These are phyloP conservation scores for Aegithalos caudatus DNA, from an alignment of 2,113 vertebrate genomes.

Conservation along the genomic window DNA sequence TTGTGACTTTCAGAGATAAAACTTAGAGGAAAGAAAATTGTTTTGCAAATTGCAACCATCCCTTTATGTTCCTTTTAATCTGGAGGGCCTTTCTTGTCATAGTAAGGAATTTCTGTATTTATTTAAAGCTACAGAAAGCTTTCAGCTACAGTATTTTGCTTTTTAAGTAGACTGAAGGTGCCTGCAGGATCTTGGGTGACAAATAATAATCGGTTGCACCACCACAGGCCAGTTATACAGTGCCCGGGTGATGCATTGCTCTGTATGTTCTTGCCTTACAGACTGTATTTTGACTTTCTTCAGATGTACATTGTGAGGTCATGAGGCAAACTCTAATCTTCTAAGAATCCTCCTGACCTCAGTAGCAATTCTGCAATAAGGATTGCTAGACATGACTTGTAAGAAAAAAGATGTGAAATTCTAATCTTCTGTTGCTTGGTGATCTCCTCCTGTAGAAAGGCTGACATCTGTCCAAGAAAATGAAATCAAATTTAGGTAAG, in stretches of 20 bases:
- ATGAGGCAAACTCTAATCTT: neutral
- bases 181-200: neutral
- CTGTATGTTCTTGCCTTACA: neutral
- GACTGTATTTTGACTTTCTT: neutral
- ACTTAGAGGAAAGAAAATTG: neutral
- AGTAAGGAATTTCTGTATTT: neutral
- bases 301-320: neutral
- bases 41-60: neutral
- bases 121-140: neutral
- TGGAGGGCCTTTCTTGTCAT: neutral
- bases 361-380: neutral
- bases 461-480: neutral
- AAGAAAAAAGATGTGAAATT: neutral
- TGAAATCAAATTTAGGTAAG: slow-evolving; percentile 18
- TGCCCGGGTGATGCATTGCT: neutral
- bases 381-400: neutral
- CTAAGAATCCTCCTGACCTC: neutral
- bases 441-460: neutral
- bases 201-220: neutral
- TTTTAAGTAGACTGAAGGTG: neutral
- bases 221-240: neutral
- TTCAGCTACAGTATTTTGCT: neutral
- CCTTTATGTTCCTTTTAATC: neutral
- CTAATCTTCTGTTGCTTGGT: neutral
- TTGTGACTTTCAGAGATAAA: neutral